Evolutionary conservation across 2,113 vertebrate species (phyloP).

Genomic region (Sylvia atricapilla): DNA sequence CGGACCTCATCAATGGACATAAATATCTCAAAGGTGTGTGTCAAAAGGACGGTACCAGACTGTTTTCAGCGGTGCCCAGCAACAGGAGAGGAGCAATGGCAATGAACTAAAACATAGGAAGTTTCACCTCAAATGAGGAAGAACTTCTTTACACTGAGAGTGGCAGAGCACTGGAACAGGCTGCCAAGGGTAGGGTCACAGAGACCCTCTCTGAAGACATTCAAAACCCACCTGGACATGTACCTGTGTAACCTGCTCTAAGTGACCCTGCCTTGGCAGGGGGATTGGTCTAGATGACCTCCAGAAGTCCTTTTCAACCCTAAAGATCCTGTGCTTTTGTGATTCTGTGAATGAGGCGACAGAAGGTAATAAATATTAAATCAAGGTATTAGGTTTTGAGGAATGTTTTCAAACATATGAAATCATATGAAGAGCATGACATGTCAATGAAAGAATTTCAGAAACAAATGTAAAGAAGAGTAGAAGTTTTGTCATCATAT

Average conservation of each 20-base stretch:
- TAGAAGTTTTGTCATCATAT: not conserved
- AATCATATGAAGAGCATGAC: not conserved
- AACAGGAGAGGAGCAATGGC: not conserved
- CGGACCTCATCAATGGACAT: not conserved
- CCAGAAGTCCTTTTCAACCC: not conserved
- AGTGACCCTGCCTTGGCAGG: not conserved
- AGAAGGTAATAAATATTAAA: not conserved
- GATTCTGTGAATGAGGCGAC: not conserved
- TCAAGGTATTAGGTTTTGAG: not conserved
- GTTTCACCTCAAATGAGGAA: not conserved
- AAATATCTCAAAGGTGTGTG: not conserved
- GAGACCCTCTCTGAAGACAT: too few species aligned
- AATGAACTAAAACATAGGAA: not conserved
- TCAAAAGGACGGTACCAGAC: not conserved
- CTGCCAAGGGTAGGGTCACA: fast-evolving
- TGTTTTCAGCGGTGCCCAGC: fast-evolving
- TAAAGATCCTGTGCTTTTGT: not conserved
- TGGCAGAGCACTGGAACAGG: not conserved
- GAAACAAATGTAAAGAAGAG: not conserved
- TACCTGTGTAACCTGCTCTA: too few species aligned
- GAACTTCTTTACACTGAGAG: not conserved
- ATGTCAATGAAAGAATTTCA: not conserved
- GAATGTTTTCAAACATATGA: not conserved
- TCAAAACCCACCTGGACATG: fast-evolving
- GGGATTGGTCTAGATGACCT: not conserved